phyloP scores from a whole-genome alignment of 2,797 vertebrate genomes.

The Petrocephalus sullivani region DNA sequence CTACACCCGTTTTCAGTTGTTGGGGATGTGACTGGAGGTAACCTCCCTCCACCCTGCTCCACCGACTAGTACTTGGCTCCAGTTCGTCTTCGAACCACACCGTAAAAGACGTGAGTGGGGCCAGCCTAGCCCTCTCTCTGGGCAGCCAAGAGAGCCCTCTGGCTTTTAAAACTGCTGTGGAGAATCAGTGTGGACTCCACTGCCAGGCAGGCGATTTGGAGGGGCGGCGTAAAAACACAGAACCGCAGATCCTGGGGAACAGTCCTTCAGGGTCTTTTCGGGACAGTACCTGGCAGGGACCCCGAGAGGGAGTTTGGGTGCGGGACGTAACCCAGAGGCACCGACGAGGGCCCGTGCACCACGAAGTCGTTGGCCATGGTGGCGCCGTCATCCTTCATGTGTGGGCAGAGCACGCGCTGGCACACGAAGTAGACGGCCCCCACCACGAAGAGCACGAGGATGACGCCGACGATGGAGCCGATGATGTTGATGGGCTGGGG shows the following conservation, averaged over 20 bases:
- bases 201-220: neutral
- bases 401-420: constrained; percentile 88
- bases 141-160: neutral
- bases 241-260: neutral
- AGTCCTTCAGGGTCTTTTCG: neutral
- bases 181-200: neutral
- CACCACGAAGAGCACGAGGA: constrained; percentile 86
- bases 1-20: neutral
- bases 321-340: constrained; percentile 88
- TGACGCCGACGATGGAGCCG: constrained; percentile 86
- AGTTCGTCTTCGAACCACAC: neutral
- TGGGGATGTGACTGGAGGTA: neutral
- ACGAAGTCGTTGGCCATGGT: constrained; percentile 91
- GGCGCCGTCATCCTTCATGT: constrained; percentile 92
- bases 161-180: neutral
- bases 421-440: constrained; percentile 92
- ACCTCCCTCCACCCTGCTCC: neutral
- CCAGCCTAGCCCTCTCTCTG: neutral
- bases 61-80: neutral
- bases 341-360: constrained; percentile 82
- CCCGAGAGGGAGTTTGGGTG: constrained; percentile 86
- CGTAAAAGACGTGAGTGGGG: neutral
- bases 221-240: neutral
- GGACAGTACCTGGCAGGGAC: constrained; percentile 78
- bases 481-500: constrained; percentile 84